Evolutionary conservation across 2,113 vertebrate genomes (phyloP).

Genomic region (Rhineura floridana): DNA sequence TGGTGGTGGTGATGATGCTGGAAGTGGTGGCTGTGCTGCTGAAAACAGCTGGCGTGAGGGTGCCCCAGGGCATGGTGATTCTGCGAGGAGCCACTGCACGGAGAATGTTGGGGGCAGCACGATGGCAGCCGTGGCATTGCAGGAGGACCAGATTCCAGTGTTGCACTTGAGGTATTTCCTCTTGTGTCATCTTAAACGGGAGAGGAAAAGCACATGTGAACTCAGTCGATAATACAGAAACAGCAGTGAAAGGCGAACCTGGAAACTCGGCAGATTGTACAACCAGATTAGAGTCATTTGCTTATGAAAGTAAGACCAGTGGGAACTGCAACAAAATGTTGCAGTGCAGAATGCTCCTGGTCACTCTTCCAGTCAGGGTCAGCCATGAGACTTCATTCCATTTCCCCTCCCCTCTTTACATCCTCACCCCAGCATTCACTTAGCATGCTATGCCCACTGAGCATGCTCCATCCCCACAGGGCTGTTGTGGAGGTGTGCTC

Average conservation of each 20-base stretch:
- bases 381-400: background rate
- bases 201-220: conserved; percentile 44
- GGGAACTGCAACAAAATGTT: background rate
- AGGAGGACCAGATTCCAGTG: conserved; percentile 82
- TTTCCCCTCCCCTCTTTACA: no score
- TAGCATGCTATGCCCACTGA: no score
- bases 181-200: conserved; percentile 84
- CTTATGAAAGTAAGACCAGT: no score
- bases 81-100: conserved; percentile 90
- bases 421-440: no score
- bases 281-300: background rate
- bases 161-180: conserved; percentile 78
- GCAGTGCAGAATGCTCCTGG: background rate
- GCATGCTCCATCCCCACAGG: no score
- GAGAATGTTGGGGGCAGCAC: conserved; percentile 97
- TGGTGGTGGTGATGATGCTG: conserved; percentile 89
- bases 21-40: conserved; percentile 84
- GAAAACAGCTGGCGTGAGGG: conserved; percentile 89
- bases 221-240: conserved; percentile 2
- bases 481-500: no score
- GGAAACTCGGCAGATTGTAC: background rate
- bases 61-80: conserved; percentile 87
- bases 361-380: background rate
- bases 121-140: conserved; percentile 96
- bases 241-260: background rate